Conservation (phyloP, 2,113 vertebrate genomes). For the Oryzias curvinotus region DNA sequence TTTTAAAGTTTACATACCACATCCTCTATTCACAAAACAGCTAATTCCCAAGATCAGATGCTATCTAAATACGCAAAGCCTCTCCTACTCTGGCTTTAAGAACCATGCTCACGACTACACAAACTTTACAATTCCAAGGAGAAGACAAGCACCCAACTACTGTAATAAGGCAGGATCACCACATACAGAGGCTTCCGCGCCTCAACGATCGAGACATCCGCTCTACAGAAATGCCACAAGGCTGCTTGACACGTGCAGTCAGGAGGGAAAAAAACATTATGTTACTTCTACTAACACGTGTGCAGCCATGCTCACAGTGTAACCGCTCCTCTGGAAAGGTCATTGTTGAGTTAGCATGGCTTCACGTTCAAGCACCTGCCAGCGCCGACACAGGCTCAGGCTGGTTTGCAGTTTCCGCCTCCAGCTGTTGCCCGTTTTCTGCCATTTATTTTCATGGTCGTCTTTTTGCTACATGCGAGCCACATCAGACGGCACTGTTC, state of each 20-base stretch:
- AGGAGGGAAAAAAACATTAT: constrained; percentile 8
- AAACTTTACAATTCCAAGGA: constrained; percentile 7
- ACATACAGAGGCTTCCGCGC: constrained; percentile 28
- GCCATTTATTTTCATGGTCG: too few species aligned
- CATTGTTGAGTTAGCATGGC: constrained; percentile 25
- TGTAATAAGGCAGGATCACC: constrained; percentile 54
- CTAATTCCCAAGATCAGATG: background rate
- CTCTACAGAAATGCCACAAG: constrained; percentile 48
- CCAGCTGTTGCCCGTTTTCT: too few species aligned
- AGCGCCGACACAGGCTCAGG: background rate
- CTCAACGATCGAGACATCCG: constrained; percentile 34
- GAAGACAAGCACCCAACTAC: constrained; percentile 11
- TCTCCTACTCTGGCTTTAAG: constrained; percentile 22
- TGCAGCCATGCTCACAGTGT: constrained; percentile 24
- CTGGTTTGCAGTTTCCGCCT: background rate
- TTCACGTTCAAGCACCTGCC: constrained; percentile 27
- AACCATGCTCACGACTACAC: constrained; percentile 16
- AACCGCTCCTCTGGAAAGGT: constrained; percentile 35
- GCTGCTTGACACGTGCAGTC: constrained; percentile 52
- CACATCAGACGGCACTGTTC: background rate
- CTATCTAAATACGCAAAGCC: constrained; percentile 11
- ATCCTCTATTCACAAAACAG: constrained; percentile 42
- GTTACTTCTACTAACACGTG: constrained; percentile 20
- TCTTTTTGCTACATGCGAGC: background rate
- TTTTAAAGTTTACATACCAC: constrained; percentile 30